These are phyloP conservation scores for Neogobius melanostomus DNA, from an alignment of 2,113 vertebrate genomes.

Conservation along the genomic window DNA sequence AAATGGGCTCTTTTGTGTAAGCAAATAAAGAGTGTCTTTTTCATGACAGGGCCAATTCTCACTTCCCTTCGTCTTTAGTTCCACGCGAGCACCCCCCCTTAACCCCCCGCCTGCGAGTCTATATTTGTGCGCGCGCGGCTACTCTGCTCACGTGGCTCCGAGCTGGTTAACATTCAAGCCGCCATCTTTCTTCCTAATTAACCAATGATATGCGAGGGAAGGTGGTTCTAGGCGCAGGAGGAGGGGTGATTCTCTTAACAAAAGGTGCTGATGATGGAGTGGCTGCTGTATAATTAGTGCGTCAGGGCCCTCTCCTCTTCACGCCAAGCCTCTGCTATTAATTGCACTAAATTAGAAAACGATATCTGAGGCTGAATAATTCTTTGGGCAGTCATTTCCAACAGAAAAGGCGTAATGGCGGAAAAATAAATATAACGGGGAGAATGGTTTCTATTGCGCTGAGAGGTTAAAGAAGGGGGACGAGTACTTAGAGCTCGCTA, in stretches of 20 bases:
- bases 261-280: constrained; percentile 99
- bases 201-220: constrained; percentile 91
- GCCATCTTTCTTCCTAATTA: constrained; percentile 99
- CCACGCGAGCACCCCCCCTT: constrained; percentile 83
- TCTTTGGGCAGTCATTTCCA: constrained; percentile 97
- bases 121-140: constrained; percentile 17
- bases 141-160: neutral
- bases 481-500: constrained; percentile 85
- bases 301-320: constrained; percentile 95
- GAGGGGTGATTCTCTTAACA: constrained; percentile 87
- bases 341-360: constrained; percentile 99
- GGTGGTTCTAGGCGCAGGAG: constrained; percentile 56
- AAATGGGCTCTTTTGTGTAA: constrained; percentile 96
- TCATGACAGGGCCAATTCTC: constrained; percentile 94
- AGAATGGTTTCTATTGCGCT: constrained; percentile 87
- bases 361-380: constrained; percentile 98
- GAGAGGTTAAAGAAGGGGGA: constrained; percentile 84
- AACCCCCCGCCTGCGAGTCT: constrained; percentile 73
- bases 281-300: constrained; percentile 98
- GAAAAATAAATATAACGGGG: constrained; percentile 82
- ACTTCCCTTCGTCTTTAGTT: constrained; percentile 89
- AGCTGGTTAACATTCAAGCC: constrained; percentile 89
- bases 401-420: constrained; percentile 50
- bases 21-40: constrained; percentile 96
- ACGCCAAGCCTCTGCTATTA: constrained; percentile 94